Conservation (phyloP, 2,113 vertebrate genomes). For the Gasterosteus nipponicus region DNA sequence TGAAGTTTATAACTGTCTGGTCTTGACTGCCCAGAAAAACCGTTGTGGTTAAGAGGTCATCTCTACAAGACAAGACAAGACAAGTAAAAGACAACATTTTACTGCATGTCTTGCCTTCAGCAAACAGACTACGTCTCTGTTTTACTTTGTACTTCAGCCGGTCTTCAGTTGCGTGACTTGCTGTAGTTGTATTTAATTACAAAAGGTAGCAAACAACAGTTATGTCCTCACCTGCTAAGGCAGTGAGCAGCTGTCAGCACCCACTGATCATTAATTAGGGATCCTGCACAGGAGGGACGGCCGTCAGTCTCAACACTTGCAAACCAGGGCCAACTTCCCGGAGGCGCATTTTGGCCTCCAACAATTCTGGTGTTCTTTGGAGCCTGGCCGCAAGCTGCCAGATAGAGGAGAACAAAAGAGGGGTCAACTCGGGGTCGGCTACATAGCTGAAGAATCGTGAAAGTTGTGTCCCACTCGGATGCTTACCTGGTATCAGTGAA, state of each 20-base stretch:
- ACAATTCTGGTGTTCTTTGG: neutral
- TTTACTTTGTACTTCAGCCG: too few relatives aligned
- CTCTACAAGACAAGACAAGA: neutral
- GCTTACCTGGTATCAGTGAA: slow-evolving; percentile 34
- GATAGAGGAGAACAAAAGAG: neutral
- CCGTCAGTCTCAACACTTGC: accelerated
- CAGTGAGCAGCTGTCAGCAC: slow-evolving; percentile 58
- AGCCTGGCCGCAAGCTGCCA: slow-evolving; percentile 9
- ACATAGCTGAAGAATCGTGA: neutral
- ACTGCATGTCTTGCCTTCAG: too few relatives aligned
- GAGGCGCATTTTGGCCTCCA: neutral
- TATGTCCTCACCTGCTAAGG: neutral
- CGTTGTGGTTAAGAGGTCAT: too few relatives aligned
- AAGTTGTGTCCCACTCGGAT: neutral
- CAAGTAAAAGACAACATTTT: neutral
- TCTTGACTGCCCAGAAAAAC: neutral
- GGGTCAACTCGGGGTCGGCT: neutral
- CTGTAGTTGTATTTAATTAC: neutral
- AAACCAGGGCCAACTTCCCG: slow-evolving; percentile 50
- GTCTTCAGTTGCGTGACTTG: too few relatives aligned
- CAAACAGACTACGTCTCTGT: neutral
- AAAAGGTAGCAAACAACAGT: neutral
- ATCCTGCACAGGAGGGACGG: neutral
- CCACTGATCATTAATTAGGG: slow-evolving; percentile 45
- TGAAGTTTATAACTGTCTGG: neutral